A percentile compares a stretch with the other conserved stretches of the same genome.
phyloP scores from a whole-genome alignment of 2,113 vertebrate species.

The Antigone vipio region DNA sequence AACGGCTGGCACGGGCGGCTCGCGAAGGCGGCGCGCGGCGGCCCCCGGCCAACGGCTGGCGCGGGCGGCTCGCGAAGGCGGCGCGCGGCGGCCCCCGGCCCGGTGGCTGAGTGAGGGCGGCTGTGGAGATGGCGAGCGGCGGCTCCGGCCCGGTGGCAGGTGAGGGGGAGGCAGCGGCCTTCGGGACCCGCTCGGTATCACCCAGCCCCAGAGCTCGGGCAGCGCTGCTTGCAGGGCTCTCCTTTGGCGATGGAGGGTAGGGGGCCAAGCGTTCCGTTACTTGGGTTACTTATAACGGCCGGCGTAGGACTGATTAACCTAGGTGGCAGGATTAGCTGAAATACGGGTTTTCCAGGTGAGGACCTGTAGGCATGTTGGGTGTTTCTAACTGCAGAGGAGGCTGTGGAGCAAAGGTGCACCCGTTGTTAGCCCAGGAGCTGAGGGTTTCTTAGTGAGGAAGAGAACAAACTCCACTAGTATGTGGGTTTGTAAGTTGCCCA shows the following conservation, averaged over 20 bases:
- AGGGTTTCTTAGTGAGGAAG: rapidly evolving
- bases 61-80: background rate
- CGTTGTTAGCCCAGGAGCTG: background rate
- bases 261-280: background rate
- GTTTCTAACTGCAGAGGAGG: background rate
- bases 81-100: background rate
- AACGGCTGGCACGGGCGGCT: background rate
- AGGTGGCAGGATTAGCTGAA: background rate
- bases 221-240: background rate
- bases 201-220: background rate
- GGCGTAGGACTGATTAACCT: rapidly evolving
- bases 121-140: background rate
- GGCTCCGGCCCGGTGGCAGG: background rate
- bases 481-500: background rate
- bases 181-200: background rate
- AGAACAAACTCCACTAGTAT: rapidly evolving
- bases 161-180: background rate
- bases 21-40: background rate
- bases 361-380: background rate
- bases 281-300: rapidly evolving
- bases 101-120: background rate
- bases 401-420: background rate
- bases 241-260: background rate
- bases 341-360: background rate
- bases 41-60: background rate